Evolutionary conservation across 2,113 vertebrate species (phyloP), one percentile per base, ranked within the genome.

Genomic region (Ochotona princeps): DNA sequence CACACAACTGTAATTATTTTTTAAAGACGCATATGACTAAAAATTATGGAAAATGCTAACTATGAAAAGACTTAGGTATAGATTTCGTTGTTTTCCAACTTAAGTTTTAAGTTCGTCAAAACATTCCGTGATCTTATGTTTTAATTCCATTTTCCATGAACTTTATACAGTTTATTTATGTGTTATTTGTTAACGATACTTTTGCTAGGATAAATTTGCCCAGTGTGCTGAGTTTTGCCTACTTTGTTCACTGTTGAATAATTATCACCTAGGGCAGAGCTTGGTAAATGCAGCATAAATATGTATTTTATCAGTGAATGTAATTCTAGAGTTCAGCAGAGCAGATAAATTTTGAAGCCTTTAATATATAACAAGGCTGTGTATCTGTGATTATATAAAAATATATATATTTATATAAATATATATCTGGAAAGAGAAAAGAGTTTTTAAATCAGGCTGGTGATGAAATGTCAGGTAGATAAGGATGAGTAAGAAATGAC

Each of bases 121-220:
- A n/a, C n/a, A n/a, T n/a, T n/a, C n/a, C n/a, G n/a, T n/a, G n/a
- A n/a, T n/a, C n/a, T n/a, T n/a, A n/a, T n/a, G n/a, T n/a, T n/a
- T n/a, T n/a, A n/a, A n/a, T n/a, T n/a, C n/a, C n/a, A n/a, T n/a
- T n/a, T n/a, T 35, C 0, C 81, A 66, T 51, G 38, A 25, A 72
- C 44, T 28, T 21, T 5, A 79, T 3, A 35, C 65, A 78, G 4
- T 78, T 74, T n/a, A 74, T 28, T 87, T 18, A 32, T 44, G 5
- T 51, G 8, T 61, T 75, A 17, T 83, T 78, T 70, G 63, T 13
- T 67, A 25, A 72, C 44, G 57, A 10, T 23, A 2, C 30, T 32
- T 26, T 32, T 72, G 57, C 72, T 80, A 75, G 23, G 69, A 94
- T 74, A 80, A 54, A 74, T 74, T 80, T 76, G 81, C 72, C n/a